Evolutionary conservation across 2,113 vertebrate species (phyloP).

Genomic region (Poeciliopsis retropinna): DNA sequence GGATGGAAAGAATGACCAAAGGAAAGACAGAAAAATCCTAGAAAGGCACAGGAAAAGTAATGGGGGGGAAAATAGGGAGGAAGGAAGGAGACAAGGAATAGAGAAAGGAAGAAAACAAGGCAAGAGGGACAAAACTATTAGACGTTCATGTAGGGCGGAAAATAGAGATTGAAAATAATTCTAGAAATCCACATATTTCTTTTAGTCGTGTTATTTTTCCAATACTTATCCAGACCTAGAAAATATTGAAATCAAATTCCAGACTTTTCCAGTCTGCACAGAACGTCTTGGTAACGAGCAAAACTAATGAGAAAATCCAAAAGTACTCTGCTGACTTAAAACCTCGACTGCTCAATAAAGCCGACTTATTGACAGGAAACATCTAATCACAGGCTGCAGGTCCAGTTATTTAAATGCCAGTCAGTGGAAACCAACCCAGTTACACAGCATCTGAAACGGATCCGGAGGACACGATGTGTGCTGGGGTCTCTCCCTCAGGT

Average conservation of each 20-base stretch:
- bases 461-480: conserved; percentile 29
- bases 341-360: background rate
- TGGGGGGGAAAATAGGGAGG: too few relatives aligned
- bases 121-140: too few relatives aligned
- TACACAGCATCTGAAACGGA: conserved; percentile 21
- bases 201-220: background rate
- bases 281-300: background rate
- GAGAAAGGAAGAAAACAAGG: background rate
- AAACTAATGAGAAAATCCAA: background rate
- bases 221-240: too few relatives aligned
- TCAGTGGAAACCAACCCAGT: background rate
- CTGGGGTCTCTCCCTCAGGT: conserved; percentile 18
- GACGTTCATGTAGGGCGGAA: too few relatives aligned
- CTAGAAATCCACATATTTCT: too few relatives aligned
- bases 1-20: too few relatives aligned
- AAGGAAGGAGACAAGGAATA: background rate
- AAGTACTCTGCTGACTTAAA: background rate
- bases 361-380: conserved; percentile 12
- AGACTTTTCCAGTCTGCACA: background rate
- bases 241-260: background rate
- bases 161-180: too few relatives aligned
- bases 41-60: too few relatives aligned
- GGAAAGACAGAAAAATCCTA: too few relatives aligned
- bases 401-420: conserved; percentile 22
- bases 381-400: conserved; percentile 25